Conservation (phyloP, 2,113 vertebrate species). For the Mobula birostris region DNA sequence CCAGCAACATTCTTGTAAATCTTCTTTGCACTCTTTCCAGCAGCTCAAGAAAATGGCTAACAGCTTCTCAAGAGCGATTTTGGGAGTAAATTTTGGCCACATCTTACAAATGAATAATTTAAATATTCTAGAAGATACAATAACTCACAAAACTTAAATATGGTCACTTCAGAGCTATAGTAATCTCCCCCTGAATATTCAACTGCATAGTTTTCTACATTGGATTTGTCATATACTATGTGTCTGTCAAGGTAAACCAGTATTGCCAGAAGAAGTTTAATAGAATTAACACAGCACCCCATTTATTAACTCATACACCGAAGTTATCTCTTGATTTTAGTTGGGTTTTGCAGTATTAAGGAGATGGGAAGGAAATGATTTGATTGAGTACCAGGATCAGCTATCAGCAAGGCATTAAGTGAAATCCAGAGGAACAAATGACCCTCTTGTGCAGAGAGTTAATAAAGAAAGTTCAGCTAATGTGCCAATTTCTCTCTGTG, state of each 20-base stretch:
- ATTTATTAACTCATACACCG: neutral
- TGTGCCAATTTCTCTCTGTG: conserved; percentile 29
- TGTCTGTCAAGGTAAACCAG: neutral
- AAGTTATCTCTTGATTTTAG: conserved; percentile 11
- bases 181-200: neutral
- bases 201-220: neutral
- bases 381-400: neutral
- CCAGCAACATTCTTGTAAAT: too few species aligned
- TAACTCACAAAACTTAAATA: neutral
- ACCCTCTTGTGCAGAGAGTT: conserved; percentile 21
- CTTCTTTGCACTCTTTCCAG: too few species aligned
- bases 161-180: neutral
- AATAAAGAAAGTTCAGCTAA: conserved; percentile 33
- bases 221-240: neutral
- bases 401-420: neutral
- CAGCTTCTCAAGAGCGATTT: too few species aligned
- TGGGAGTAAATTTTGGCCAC: too few species aligned
- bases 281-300: conserved; percentile 6
- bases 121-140: neutral
- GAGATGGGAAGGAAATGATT: neutral
- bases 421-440: conserved; percentile 29
- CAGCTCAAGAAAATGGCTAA: too few species aligned
- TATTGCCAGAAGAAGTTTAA: neutral
- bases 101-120: too few species aligned
- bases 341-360: neutral